These are phyloP conservation scores for Dunckerocampus dactyliophorus DNA, from an alignment of 2,113 vertebrate genomes.

Conservation along the genomic window DNA sequence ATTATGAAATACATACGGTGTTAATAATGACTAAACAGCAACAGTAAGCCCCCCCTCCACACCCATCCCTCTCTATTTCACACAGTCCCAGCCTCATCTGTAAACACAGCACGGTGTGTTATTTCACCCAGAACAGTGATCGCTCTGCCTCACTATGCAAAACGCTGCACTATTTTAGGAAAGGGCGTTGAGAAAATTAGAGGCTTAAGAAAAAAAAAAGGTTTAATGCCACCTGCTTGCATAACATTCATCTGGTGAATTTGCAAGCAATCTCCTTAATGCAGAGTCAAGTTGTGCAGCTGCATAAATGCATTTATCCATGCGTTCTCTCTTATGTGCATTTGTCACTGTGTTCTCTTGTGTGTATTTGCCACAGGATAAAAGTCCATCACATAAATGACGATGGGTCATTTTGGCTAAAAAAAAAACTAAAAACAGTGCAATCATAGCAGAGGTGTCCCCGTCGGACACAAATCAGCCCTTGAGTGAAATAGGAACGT, in stretches of 20 bases:
- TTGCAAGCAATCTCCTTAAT: neutral
- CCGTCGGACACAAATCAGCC: neutral
- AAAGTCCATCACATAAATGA: too few relatives aligned
- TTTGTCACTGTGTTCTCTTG: neutral
- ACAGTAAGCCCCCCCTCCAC: neutral
- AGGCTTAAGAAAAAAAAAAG: conserved; percentile 11
- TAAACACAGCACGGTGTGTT: conserved; percentile 42
- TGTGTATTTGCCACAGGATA: neutral
- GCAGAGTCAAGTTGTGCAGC: neutral
- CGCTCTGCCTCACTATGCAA: conserved; percentile 53
- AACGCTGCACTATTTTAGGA: conserved; percentile 54
- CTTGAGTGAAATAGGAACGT: conserved; percentile 23
- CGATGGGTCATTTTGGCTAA: neutral
- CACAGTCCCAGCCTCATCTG: conserved; percentile 33
- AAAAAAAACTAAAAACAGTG: neutral
- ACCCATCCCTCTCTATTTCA: conserved; percentile 11
- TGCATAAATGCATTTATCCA: neutral
- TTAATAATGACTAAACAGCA: neutral
- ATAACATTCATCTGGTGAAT: conserved; percentile 14
- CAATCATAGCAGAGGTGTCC: neutral
- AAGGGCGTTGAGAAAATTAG: conserved; percentile 42
- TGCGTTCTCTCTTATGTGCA: neutral
- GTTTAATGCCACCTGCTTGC: neutral
- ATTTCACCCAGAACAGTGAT: conserved; percentile 46
- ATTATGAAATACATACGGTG: too few relatives aligned